These are phyloP conservation scores for Aptenodytes forsteri DNA, from an alignment of 2,113 vertebrate species.

Conservation along the genomic window DNA sequence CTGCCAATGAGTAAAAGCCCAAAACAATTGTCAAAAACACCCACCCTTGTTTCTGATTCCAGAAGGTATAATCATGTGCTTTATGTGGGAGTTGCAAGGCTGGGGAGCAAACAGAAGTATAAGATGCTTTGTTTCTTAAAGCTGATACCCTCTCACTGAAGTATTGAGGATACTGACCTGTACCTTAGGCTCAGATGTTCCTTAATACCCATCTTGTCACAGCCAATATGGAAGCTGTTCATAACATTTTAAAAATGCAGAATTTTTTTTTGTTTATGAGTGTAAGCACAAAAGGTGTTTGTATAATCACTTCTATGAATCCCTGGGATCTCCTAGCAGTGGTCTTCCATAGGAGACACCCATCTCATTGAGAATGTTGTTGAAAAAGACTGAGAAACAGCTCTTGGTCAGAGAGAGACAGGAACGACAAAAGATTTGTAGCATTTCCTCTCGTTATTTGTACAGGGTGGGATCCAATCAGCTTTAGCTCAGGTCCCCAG, in stretches of 20 bases:
- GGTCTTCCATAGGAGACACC: background rate
- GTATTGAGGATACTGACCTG: background rate
- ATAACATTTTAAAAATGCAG: background rate
- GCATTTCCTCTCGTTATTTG: background rate
- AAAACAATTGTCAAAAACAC: background rate
- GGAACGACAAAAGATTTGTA: background rate
- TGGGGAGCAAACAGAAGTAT: background rate
- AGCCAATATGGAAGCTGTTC: background rate
- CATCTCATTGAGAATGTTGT: background rate
- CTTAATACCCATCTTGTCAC: background rate
- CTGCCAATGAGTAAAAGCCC: background rate
- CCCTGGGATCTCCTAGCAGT: background rate
- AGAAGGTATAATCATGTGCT: background rate
- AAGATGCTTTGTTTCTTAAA: background rate
- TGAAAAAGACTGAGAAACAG: background rate
- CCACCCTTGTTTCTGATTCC: background rate
- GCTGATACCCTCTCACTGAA: background rate
- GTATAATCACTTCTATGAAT: background rate
- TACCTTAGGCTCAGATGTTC: background rate
- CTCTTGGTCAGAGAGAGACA: background rate
- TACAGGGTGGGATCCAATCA: background rate
- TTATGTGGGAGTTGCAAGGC: background rate
- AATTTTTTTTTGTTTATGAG: background rate
- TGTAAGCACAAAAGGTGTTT: background rate
- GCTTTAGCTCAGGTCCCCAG: background rate